Conservation (phyloP, 2,888 invertebrate genomes). For the Drosophila pseudotakahashii region DNA sequence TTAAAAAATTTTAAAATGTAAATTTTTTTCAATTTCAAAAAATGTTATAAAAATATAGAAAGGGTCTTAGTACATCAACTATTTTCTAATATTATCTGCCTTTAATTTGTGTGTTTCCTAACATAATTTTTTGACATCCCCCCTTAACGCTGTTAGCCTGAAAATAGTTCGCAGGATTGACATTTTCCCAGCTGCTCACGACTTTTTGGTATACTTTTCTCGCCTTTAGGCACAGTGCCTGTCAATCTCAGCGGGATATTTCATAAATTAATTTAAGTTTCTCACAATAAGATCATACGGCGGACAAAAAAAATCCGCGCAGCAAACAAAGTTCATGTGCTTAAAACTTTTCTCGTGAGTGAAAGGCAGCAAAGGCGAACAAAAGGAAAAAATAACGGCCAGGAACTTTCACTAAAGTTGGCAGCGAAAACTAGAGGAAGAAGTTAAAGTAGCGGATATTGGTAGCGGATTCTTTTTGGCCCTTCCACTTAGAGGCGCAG, state of each 20-base stretch:
- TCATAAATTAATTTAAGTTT: conserved; percentile 77
- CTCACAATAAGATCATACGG: conserved; percentile 61
- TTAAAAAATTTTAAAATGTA: too few relatives aligned
- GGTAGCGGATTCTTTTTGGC: conserved; percentile 47
- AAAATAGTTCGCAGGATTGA: neutral
- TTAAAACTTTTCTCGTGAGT: conserved; percentile 71
- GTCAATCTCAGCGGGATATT: conserved; percentile 65
- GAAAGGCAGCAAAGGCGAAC: conserved; percentile 45
- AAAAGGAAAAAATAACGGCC: conserved; percentile 33
- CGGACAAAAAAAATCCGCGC: conserved; percentile 21
- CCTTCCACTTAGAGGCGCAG: conserved; percentile 48
- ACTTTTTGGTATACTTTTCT: conserved; percentile 1
- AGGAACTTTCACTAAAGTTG: conserved; percentile 58
- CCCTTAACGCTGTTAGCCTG: neutral
- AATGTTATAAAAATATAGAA: too few relatives aligned
- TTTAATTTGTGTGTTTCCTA: neutral
- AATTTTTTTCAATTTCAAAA: too few relatives aligned
- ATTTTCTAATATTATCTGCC: neutral
- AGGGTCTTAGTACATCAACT: neutral
- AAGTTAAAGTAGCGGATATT: conserved; percentile 73
- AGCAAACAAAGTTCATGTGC: conserved; percentile 65
- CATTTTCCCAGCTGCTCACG: neutral
- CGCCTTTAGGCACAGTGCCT: conserved; percentile 6
- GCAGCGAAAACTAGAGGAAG: conserved; percentile 37
- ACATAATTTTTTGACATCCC: neutral